Percentiles rank a stretch among this genome's conserved stretches.
phyloP scores from a whole-genome alignment of 2,888 invertebrate genomes.

The Xylota sylvarum region DNA sequence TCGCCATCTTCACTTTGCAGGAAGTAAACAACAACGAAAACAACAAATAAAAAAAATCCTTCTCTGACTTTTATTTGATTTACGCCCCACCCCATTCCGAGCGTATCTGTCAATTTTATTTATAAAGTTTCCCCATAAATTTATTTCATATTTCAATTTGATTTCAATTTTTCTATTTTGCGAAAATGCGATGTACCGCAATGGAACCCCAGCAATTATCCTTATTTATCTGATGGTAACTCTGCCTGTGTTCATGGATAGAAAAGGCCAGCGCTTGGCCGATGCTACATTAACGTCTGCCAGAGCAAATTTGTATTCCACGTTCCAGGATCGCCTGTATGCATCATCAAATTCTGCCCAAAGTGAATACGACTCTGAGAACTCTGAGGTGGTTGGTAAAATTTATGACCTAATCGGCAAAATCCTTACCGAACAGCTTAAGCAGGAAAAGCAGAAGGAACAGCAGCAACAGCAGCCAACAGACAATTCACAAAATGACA shows the following conservation, averaged over 20 bases:
- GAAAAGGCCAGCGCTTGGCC: conserved; percentile 1
- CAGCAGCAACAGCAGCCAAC: neutral
- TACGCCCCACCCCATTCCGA: neutral
- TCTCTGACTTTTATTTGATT: conserved; percentile 58
- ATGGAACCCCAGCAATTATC: conserved; percentile 66
- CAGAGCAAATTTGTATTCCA: conserved; percentile 43
- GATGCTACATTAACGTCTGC: neutral
- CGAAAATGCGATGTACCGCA: conserved; percentile 70
- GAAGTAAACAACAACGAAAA: conserved; percentile 24
- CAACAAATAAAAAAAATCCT: conserved; percentile 24
- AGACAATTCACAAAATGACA: conserved; percentile 23
- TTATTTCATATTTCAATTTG: conserved; percentile 60
- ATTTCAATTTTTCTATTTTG: conserved; percentile 46
- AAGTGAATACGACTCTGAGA: conserved; percentile 46
- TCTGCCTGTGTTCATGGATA: conserved; percentile 11
- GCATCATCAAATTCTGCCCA: conserved; percentile 49
- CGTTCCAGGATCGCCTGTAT: conserved; percentile 53
- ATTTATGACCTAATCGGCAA: conserved; percentile 47
- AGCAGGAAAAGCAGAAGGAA: conserved; percentile 6
- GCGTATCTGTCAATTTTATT: conserved; percentile 56
- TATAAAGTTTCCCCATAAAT: conserved; percentile 69
- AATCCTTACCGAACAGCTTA: conserved; percentile 38
- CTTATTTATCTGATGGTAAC: conserved; percentile 66
- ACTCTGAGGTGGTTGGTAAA: conserved; percentile 19
- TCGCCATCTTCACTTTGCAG: conserved; percentile 31